Percentiles rank a stretch among this genome's conserved stretches.
Evolutionary conservation across 2,797 vertebrate genomes (phyloP).

Genomic region (Acanthurus lineatus): DNA sequence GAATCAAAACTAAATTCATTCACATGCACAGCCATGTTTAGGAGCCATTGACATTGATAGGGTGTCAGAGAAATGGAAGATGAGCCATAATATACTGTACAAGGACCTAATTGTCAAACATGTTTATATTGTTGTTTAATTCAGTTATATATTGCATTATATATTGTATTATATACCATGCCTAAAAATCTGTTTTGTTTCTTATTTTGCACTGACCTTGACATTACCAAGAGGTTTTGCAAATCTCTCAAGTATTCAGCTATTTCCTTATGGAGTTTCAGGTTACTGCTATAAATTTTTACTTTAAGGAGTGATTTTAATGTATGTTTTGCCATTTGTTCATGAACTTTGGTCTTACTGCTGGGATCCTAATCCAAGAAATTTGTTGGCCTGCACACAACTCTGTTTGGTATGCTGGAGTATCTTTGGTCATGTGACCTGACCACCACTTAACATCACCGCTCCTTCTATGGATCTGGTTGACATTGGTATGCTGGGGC

Average conservation of each 20-base stretch:
- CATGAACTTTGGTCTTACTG: constrained; percentile 47
- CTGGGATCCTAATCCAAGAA: background rate
- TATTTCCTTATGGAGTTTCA: constrained; percentile 40
- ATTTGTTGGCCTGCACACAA: constrained; percentile 5
- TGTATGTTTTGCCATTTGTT: constrained; percentile 20
- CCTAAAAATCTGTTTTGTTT: constrained; percentile 37
- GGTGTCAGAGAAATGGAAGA: constrained; percentile 52
- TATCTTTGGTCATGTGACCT: constrained; percentile 21
- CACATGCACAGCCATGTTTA: constrained; percentile 25
- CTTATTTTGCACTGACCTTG: constrained; percentile 55
- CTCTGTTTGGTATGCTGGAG: constrained; percentile 27
- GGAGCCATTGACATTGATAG: constrained; percentile 19
- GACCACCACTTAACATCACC: constrained; percentile 30
- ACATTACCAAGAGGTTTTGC: constrained; percentile 38
- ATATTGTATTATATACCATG: constrained; percentile 28
- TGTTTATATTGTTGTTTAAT: constrained; percentile 61
- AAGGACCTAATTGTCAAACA: constrained; percentile 49
- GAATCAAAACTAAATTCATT: constrained; percentile 3
- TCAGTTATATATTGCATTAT: constrained; percentile 58
- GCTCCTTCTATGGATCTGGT: constrained; percentile 25
- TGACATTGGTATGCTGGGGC: constrained; percentile 24
- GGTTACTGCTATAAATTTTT: constrained; percentile 29
- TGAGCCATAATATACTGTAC: constrained; percentile 68
- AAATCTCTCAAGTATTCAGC: constrained; percentile 24
- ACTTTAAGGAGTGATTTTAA: constrained; percentile 25